Conservation (phyloP, 2,888 invertebrate species). For the Pseudococcus viburni region DNA sequence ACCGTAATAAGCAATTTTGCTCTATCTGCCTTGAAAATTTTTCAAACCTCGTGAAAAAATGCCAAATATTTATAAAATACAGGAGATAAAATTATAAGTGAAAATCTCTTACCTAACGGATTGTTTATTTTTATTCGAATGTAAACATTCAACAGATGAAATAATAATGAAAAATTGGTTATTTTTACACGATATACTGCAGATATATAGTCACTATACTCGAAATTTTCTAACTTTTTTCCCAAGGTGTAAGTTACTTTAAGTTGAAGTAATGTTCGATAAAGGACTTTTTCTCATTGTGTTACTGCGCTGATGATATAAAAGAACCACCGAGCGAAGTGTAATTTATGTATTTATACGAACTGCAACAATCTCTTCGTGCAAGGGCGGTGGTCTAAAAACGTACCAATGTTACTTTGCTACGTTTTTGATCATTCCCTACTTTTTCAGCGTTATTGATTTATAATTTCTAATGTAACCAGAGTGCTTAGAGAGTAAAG, state of each 20-base stretch:
- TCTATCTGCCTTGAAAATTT: background rate
- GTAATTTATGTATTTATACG: conserved; percentile 45
- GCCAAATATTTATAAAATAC: background rate
- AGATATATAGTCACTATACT: background rate
- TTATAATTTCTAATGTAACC: conserved; percentile 55
- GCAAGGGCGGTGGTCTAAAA: conserved; percentile 61
- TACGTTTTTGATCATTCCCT: conserved; percentile 61
- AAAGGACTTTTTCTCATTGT: background rate
- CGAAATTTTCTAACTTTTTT: background rate
- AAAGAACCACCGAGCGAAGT: background rate
- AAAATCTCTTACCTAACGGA: background rate
- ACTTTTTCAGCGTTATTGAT: conserved; percentile 61
- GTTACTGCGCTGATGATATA: conserved; percentile 33
- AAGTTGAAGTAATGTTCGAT: background rate
- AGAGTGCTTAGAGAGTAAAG: conserved; percentile 42
- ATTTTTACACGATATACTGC: background rate
- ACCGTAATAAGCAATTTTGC: background rate
- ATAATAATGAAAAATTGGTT: background rate
- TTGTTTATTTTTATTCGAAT: background rate
- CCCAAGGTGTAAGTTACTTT: background rate
- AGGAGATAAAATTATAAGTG: background rate
- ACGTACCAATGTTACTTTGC: conserved; percentile 22
- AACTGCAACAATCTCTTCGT: conserved; percentile 13
- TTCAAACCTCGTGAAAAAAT: background rate
- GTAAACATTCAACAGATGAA: conserved; percentile 22